Evolutionary conservation across 1,140 invertebrate genomes (phyloP), one percentile per base, ranked within the genome.

Genomic region (Pseudomyrmex pallidus): DNA sequence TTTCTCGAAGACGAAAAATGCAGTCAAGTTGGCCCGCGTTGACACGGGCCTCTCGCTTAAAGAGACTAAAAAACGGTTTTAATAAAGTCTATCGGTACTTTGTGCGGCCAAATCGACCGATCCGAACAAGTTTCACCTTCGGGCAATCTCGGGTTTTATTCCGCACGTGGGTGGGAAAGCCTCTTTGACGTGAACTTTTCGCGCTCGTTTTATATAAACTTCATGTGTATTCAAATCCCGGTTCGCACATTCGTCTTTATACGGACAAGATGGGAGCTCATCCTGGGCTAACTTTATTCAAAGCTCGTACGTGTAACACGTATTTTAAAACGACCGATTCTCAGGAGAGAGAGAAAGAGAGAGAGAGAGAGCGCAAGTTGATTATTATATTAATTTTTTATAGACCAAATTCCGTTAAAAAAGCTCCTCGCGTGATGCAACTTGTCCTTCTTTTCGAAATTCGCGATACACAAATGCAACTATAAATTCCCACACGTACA

Each of bases 151-250:
- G 1, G 68, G 50, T 85, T 88, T 88, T 85, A 87, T 87, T 72
- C 87, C 59, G 50, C 67, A 56, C 73, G 56, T 84, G 80, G 50
- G 15, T 57, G 74, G 74, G 50, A 78, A 77, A 78, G 74, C 56
- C 85, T 82, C 87, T 87, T 88, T 88, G 87, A 88, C 59, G 86
- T 57, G 35, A 56, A 57, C 57, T 87, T 54, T 82, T 74, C 85
- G 59, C 59, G 57, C 35, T 87, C 82, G 72, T 88, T 87, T 87
- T 82, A 82, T 85, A 25, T 25, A 25, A 25, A 25, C 57, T 87
- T 88, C 85, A 87, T 88, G 87, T 87, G 86, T 88, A 88, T 88
- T 87, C 87, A 88, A 88, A 68, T 85, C 0, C 35, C 44, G 54
- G 17, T 54, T 59, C 20, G 17, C 25, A 74, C 78, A 82, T 74